Evolutionary conservation across 2,888 invertebrate genomes (phyloP).

Genomic region (Leptinotarsa peninsularis): DNA sequence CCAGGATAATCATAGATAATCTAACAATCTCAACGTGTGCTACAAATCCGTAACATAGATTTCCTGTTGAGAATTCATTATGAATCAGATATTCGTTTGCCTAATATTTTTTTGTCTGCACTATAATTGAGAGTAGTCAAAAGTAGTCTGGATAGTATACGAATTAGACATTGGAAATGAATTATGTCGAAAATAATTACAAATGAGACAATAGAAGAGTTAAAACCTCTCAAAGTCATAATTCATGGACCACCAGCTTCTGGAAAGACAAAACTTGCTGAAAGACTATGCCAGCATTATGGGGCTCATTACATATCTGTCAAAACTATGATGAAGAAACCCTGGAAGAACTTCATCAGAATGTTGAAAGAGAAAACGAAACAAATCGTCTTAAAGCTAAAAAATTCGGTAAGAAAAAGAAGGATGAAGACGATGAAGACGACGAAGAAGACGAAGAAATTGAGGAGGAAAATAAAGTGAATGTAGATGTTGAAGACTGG

Average conservation of each 20-base stretch:
- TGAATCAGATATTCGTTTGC: no score
- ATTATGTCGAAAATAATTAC: neutral
- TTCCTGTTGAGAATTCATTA: no score
- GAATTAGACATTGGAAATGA: neutral
- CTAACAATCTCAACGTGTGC: no score
- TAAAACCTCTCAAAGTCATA: conserved; percentile 72
- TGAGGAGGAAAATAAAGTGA: conserved; percentile 52
- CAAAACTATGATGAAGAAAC: conserved; percentile 70
- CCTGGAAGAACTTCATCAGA: conserved; percentile 66
- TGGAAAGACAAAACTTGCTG: conserved; percentile 74
- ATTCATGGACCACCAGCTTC: conserved; percentile 76
- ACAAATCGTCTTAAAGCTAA: conserved; percentile 39
- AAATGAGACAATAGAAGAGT: neutral
- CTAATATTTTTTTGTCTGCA: no score
- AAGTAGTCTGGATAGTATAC: neutral
- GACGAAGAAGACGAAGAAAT: conserved; percentile 55
- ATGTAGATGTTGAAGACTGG: conserved; percentile 60
- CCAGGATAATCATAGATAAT: no score
- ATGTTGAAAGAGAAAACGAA: conserved; percentile 47
- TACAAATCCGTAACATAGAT: no score
- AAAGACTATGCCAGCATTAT: conserved; percentile 70
- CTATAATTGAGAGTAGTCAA: no score
- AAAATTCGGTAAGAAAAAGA: conserved; percentile 52
- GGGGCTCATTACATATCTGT: conserved; percentile 71
- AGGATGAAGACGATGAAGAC: conserved; percentile 55